phyloP scores from a whole-genome alignment of 1,140 invertebrate genomes.

The Drosophila lini region DNA sequence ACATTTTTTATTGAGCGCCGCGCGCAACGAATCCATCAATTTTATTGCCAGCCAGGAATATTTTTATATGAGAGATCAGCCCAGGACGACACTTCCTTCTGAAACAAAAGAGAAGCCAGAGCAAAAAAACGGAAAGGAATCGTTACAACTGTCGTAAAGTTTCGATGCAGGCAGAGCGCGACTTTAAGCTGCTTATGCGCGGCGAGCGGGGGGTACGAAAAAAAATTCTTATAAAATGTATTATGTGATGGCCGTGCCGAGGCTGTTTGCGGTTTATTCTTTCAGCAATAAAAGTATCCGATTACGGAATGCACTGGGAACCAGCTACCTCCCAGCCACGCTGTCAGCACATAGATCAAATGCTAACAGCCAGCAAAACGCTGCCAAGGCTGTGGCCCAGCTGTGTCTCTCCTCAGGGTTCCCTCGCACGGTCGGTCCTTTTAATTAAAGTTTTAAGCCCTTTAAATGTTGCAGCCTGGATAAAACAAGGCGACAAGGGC shows the following conservation, averaged over 20 bases:
- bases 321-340: slow-evolving; percentile 43
- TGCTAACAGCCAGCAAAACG: slow-evolving; percentile 48
- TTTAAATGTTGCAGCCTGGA: slow-evolving; percentile 62
- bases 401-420: slow-evolving; percentile 32
- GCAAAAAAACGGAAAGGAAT: slow-evolving; percentile 31
- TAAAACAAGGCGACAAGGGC: slow-evolving; percentile 70
- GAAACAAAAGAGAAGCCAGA: slow-evolving; percentile 64
- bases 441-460: slow-evolving; percentile 81
- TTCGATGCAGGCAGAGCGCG: slow-evolving; percentile 47
- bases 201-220: background rate
- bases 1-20: slow-evolving; percentile 41
- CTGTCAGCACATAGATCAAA: slow-evolving; percentile 74
- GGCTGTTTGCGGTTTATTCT: slow-evolving; percentile 78
- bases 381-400: slow-evolving; percentile 37
- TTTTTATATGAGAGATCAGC: slow-evolving; percentile 65
- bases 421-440: slow-evolving; percentile 33
- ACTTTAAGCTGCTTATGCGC: slow-evolving; percentile 74
- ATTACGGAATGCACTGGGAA: slow-evolving; percentile 76
- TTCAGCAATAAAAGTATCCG: slow-evolving; percentile 83
- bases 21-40: slow-evolving; percentile 76
- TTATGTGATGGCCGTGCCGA: slow-evolving; percentile 67
- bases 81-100: slow-evolving; percentile 20
- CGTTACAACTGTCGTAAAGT: slow-evolving; percentile 71
- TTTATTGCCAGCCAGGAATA: slow-evolving; percentile 63
- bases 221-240: slow-evolving; percentile 64